Percentiles rank a stretch among this genome's conserved stretches.
These are phyloP conservation scores for Microcebus jonahi DNA, from an alignment of 2,113 vertebrate species.

Conservation along the genomic window DNA sequence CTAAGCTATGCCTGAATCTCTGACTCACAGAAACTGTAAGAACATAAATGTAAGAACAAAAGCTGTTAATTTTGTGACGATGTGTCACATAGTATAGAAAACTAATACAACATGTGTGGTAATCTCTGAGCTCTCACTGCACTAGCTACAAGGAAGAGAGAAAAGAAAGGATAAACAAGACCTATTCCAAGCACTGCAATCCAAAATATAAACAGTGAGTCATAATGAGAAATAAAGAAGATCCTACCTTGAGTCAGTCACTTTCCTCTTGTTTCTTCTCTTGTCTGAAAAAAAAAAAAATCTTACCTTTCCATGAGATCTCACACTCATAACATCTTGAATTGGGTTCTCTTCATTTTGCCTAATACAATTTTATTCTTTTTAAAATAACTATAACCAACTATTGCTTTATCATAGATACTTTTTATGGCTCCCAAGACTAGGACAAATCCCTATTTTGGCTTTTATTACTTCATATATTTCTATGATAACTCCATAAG, in stretches of 20 bases:
- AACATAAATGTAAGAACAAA: not conserved
- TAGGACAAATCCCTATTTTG: not conserved
- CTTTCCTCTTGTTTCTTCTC: not conserved
- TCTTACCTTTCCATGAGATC: not conserved
- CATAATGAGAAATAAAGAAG: too few species aligned
- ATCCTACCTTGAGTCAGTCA: not conserved
- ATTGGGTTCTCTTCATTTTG: not conserved
- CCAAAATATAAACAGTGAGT: too few species aligned
- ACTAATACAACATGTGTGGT: not conserved
- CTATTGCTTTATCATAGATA: not conserved
- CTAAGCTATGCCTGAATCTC: not conserved
- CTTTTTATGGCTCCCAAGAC: not conserved
- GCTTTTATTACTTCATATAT: not conserved
- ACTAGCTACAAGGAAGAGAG: too few species aligned
- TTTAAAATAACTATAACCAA: not conserved
- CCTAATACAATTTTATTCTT: not conserved
- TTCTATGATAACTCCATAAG: not conserved
- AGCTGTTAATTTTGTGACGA: not conserved
- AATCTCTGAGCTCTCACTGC: too few species aligned
- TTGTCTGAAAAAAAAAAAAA: not conserved
- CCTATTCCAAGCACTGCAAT: too few species aligned
- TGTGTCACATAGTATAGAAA: not conserved
- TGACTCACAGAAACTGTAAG: not conserved
- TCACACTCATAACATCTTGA: not conserved
- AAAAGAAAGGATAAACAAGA: too few species aligned